These are phyloP conservation scores for Urocolius indicus DNA, from an alignment of 2,113 vertebrate genomes.

Conservation along the genomic window DNA sequence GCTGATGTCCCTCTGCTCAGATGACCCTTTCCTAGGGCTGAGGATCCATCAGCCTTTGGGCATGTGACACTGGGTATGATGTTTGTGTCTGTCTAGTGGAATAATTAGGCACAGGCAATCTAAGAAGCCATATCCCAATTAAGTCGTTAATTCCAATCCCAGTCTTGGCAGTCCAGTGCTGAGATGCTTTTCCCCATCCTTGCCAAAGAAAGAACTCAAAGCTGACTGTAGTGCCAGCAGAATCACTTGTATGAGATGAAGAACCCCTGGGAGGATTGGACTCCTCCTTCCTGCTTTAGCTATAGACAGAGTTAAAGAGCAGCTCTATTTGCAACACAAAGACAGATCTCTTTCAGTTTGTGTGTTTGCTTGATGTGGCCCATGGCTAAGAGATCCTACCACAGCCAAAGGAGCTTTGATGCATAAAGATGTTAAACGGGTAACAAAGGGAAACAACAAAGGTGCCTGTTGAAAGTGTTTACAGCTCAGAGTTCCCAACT, in stretches of 20 bases:
- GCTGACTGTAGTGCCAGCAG: accelerated
- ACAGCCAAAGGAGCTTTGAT: neutral
- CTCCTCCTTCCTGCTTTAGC: neutral
- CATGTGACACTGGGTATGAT: neutral
- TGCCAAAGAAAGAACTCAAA: neutral
- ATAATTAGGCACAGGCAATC: neutral
- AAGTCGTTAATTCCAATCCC: neutral
- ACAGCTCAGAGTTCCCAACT: accelerated
- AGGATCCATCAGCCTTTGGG: neutral
- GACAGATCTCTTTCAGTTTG: neutral
- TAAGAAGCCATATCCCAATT: neutral
- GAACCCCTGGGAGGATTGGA: neutral
- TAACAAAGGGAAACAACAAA: neutral
- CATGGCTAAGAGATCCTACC: neutral
- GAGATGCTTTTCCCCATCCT: neutral
- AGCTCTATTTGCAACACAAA: neutral
- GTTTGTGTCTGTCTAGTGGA: neutral
- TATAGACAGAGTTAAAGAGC: neutral
- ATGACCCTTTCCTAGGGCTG: neutral
- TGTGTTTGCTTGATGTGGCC: neutral
- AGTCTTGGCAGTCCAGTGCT: neutral
- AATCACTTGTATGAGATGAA: accelerated
- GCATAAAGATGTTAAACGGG: neutral
- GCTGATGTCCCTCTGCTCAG: neutral
- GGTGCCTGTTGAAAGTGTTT: accelerated